Evolutionary conservation across 2,888 invertebrate species (phyloP).

Genomic region (Melikaiella ostensackeni): DNA sequence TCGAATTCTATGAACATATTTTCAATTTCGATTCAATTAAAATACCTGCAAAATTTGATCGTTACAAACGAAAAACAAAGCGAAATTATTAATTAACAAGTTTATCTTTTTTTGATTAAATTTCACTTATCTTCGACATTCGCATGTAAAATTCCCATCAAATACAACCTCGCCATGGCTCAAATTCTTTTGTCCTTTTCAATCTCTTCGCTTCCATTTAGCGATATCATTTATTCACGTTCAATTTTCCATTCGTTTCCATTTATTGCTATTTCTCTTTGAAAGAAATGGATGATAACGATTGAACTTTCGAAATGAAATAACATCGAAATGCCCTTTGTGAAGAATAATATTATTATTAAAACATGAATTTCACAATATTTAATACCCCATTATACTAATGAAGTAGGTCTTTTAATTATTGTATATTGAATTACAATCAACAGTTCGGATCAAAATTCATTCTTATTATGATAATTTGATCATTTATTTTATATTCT

Average conservation of each 20-base stretch:
- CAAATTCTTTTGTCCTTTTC: constrained; percentile 8
- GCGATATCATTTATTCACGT: not conserved
- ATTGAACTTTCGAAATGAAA: not conserved
- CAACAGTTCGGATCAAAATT: too few relatives aligned
- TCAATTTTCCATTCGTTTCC: constrained; percentile 3
- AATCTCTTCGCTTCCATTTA: constrained; percentile 2
- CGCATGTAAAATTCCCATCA: not conserved
- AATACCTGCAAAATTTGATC: too few relatives aligned
- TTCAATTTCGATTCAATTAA: too few relatives aligned
- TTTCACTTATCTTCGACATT: not conserved
- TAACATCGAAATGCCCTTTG: not conserved
- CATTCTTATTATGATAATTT: too few relatives aligned
- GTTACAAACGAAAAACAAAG: too few relatives aligned
- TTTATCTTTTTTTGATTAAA: not conserved
- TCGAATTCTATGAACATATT: too few relatives aligned
- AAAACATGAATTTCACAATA: not conserved
- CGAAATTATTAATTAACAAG: too few relatives aligned
- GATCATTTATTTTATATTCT: too few relatives aligned
- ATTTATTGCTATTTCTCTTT: not conserved
- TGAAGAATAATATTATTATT: not conserved
- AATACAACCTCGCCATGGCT: not conserved
- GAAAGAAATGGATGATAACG: not conserved
- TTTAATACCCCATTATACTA: too few relatives aligned
- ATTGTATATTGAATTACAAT: too few relatives aligned
- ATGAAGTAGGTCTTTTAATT: too few relatives aligned